Conservation (phyloP, 2,888 invertebrate species). For the Trilocha varians region DNA sequence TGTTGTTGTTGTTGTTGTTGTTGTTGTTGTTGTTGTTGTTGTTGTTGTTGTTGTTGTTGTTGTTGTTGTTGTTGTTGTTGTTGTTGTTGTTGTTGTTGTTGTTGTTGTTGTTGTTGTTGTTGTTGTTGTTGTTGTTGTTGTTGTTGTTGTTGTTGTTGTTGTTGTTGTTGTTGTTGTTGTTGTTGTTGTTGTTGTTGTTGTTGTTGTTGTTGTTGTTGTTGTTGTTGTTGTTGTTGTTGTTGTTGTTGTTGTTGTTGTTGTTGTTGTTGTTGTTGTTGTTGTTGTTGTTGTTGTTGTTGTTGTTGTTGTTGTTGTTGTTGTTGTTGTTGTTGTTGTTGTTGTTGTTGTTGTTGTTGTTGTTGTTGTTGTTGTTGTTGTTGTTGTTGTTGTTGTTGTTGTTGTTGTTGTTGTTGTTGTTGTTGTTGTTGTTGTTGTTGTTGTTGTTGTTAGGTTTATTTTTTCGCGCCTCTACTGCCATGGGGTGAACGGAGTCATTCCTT, state of each 20-base stretch:
- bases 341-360: not conserved
- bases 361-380: not conserved
- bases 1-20: slow-evolving; percentile 8
- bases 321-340: not conserved
- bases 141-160: not conserved
- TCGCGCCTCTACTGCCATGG: not conserved
- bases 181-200: not conserved
- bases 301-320: not conserved
- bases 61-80: slow-evolving; percentile 8
- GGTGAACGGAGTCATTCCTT: not conserved
- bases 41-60: slow-evolving; percentile 8
- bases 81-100: slow-evolving; percentile 9
- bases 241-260: not conserved
- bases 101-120: not conserved
- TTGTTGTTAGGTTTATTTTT: not conserved
- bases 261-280: not conserved
- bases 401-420: not conserved
- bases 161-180: not conserved
- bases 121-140: not conserved
- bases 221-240: not conserved
- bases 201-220: not conserved
- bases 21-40: slow-evolving; percentile 8
- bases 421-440: not conserved
- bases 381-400: not conserved
- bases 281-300: not conserved